phyloP scores from a whole-genome alignment of 2,797 vertebrate species.

The Amblyopsis hoosieri region DNA sequence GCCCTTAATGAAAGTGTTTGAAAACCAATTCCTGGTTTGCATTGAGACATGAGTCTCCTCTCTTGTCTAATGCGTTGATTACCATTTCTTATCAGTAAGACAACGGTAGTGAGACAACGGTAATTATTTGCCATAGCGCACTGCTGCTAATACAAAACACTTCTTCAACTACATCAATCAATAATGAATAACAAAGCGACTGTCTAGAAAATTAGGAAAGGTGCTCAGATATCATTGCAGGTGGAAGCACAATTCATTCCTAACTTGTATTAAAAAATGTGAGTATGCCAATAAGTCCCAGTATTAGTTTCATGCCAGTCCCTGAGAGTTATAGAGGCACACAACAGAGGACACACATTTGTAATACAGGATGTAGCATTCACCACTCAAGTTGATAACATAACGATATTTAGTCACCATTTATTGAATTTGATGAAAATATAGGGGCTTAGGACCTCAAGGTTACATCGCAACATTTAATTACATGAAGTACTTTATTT shows the following conservation, averaged over 20 bases:
- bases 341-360: background rate
- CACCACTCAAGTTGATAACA: too few relatives aligned
- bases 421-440: too few relatives aligned
- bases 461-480: too few relatives aligned
- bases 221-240: slow-evolving; percentile 33
- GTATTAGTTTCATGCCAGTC: slow-evolving; percentile 25
- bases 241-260: slow-evolving; percentile 37
- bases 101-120: slow-evolving; percentile 49
- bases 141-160: slow-evolving; percentile 39
- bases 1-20: slow-evolving; percentile 50
- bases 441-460: too few relatives aligned
- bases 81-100: slow-evolving; percentile 47
- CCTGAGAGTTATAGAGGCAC: background rate
- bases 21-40: slow-evolving; percentile 49
- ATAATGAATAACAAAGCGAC: slow-evolving; percentile 53
- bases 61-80: slow-evolving; percentile 58
- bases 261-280: slow-evolving; percentile 27
- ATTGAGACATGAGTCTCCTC: slow-evolving; percentile 45
- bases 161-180: slow-evolving; percentile 54
- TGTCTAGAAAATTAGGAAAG: slow-evolving; percentile 35
- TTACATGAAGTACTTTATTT: too few relatives aligned
- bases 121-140: slow-evolving; percentile 53
- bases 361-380: background rate
- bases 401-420: too few relatives aligned
- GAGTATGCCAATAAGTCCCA: slow-evolving; percentile 15